These are phyloP conservation scores for Cliona cf. orientalis DNA, from an alignment of 37 sponge, comb jelly and placozoan genomes.

Conservation along the genomic window DNA sequence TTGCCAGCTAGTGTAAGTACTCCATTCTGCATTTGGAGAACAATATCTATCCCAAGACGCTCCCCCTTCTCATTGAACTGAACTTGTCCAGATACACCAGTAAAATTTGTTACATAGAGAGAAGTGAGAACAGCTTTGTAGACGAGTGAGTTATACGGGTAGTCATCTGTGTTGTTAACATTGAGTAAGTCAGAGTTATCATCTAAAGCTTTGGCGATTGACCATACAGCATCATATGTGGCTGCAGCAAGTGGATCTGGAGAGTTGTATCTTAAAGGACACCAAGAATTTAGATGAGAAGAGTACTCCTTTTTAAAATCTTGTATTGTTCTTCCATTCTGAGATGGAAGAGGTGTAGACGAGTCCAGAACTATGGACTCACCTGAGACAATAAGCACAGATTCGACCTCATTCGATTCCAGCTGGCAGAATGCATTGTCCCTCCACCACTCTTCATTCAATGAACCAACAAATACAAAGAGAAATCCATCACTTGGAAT, in stretches of 20 bases:
- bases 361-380: neutral
- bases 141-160: neutral
- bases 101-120: neutral
- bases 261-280: neutral
- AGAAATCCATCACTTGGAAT: slow-evolving; percentile 23
- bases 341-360: neutral
- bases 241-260: neutral
- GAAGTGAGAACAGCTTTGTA: neutral
- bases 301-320: slow-evolving; percentile 6
- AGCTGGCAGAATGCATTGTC: neutral
- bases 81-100: slow-evolving; percentile 16
- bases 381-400: slow-evolving; percentile 6
- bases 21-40: slow-evolving; percentile 16
- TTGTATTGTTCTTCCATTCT: slow-evolving; percentile 14
- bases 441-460: slow-evolving; percentile 15
- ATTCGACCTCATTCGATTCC: slow-evolving; percentile 5
- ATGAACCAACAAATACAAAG: slow-evolving; percentile 7
- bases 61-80: slow-evolving; percentile 7
- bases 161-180: neutral
- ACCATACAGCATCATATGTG: slow-evolving; percentile 22
- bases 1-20: neutral
- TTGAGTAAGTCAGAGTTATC: neutral
- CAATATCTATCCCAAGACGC: neutral
- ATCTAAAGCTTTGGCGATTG: slow-evolving; percentile 14
- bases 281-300: neutral